Base-by-base conservation (phyloP, 2,888 invertebrate genomes). In the Alloplasta piceator region DNA sequence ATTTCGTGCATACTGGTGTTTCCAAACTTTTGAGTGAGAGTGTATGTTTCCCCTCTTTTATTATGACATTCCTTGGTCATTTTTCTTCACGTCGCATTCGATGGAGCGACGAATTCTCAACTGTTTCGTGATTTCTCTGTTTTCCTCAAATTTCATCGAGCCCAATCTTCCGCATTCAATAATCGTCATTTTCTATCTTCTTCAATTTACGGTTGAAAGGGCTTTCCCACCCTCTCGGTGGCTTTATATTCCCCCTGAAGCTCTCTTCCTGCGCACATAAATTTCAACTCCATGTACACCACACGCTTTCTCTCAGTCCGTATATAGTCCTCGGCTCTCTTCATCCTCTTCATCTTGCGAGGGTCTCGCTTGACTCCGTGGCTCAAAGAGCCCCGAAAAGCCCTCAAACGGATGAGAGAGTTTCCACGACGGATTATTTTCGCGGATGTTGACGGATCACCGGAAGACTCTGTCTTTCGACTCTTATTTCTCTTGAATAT, bases 381-480 rank as follows among this genome's bases (percentile, higher is more conserved):
- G 77, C 58, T 71, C 39, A 12, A 26, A 46, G 74, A 60, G 64
- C 55, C 26, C 36, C 36, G 26, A 74, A 71, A 66, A 74, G 55
- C 55, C 70, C 55, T 46, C 55, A 74, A 75, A 78, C 71, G 61
- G 26, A 26, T 26, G 26, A 26, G 48, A 61, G 14, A 46, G 61
- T 74, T 78, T 75, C 52, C 74, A 66, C 12, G 55, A 14, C 43
- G 73, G 55, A 81, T 78, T 78, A 71, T 75, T 78, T 66, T 75
- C 73, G 74, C 66, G 61, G 74, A 70, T 81, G 66, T 70, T 78
- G 81, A 78, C 78, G 70, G 74, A 81, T 81, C 74, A 58, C 41
- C 74, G 74, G 56, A 56, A 71, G 60, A 67, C 74, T 26, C 26
- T 67, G 68, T 55, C 56, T 63, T 55, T 50, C 48, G 41, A 14